Percentiles rank a stretch among this genome's conserved stretches.
phyloP scores from a whole-genome alignment of 2,113 vertebrate species.

The Eretmochelys imbricata region DNA sequence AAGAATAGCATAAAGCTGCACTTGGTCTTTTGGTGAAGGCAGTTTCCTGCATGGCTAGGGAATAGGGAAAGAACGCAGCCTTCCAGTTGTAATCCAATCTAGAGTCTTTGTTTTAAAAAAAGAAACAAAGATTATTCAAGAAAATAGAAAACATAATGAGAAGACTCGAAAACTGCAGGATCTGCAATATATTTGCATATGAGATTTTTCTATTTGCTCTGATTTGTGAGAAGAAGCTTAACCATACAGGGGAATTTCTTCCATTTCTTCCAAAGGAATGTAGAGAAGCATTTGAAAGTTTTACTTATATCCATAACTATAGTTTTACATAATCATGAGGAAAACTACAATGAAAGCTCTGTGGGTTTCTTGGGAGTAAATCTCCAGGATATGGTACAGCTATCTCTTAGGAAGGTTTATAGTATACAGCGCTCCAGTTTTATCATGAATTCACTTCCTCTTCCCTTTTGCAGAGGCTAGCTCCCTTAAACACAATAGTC shows the following conservation, averaged over 20 bases:
- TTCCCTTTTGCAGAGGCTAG: background rate
- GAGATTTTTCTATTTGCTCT: background rate
- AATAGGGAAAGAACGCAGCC: background rate
- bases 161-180: background rate
- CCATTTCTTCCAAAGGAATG: background rate
- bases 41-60: background rate
- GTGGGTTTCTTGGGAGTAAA: background rate
- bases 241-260: background rate
- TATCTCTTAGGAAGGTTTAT: background rate
- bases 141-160: background rate
- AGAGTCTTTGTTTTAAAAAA: background rate
- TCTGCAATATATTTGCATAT: accelerated
- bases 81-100: background rate
- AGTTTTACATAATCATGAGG: background rate
- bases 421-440: background rate
- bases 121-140: background rate
- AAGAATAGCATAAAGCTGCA: background rate
- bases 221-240: background rate
- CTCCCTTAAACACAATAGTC: background rate
- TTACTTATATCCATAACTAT: background rate
- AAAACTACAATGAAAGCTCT: background rate
- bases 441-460: background rate
- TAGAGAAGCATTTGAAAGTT: background rate
- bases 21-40: background rate
- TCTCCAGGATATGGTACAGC: background rate